Percentiles rank a stretch among this genome's conserved stretches.
These are phyloP conservation scores for Notothenia rossii DNA, from an alignment of 2,113 vertebrate species.

Conservation along the genomic window DNA sequence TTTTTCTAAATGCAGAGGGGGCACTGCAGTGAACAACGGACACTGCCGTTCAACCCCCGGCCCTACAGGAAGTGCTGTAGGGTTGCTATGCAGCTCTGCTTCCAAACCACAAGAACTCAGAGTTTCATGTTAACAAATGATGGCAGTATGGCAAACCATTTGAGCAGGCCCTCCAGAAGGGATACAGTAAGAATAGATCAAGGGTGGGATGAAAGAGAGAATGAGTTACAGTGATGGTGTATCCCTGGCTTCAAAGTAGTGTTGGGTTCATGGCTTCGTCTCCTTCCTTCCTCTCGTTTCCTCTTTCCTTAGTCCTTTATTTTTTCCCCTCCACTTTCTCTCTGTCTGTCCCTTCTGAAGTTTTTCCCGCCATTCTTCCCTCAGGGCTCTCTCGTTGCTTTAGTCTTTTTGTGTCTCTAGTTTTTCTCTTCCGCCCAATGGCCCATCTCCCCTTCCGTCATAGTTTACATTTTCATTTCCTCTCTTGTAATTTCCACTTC, in stretches of 20 bases:
- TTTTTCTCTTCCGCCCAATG: neutral
- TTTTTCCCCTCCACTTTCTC: neutral
- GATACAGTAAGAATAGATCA: slow-evolving; percentile 74
- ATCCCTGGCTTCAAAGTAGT: slow-evolving; percentile 60
- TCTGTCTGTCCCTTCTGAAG: neutral
- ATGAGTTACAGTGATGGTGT: slow-evolving; percentile 57
- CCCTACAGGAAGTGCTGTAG: slow-evolving; percentile 73
- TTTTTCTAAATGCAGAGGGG: slow-evolving; percentile 72
- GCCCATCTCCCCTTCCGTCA: too few species aligned
- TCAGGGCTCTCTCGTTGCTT: neutral
- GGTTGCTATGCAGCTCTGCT: slow-evolving; percentile 79
- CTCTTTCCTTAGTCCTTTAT: slow-evolving; percentile 15
- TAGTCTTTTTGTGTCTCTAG: neutral
- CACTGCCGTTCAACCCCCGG: slow-evolving; percentile 67
- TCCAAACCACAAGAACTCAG: slow-evolving; percentile 68
- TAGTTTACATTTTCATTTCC: too few species aligned
- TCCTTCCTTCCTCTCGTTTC: slow-evolving; percentile 27
- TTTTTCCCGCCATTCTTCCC: neutral
- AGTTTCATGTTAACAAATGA: slow-evolving; percentile 75
- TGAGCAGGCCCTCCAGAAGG: slow-evolving; percentile 68
- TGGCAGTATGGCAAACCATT: slow-evolving; percentile 62
- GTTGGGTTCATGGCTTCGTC: slow-evolving; percentile 52
- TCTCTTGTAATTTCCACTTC: neutral
- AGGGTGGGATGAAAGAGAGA: slow-evolving; percentile 58
- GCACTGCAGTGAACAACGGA: slow-evolving; percentile 64